Conservation (phyloP, 2,113 vertebrate species). For the Pan paniscus region DNA sequence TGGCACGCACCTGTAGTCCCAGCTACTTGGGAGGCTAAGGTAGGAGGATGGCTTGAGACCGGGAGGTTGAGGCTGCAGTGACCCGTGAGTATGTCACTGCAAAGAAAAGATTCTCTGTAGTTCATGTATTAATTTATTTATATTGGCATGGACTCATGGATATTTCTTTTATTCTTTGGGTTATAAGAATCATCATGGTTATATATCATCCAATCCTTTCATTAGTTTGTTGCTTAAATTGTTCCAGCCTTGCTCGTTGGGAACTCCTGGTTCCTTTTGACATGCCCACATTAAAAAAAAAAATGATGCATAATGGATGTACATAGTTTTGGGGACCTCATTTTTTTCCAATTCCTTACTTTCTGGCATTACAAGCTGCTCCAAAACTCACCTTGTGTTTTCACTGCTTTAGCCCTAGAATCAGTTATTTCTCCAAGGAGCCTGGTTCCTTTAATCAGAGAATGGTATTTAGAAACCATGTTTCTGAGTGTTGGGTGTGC, state of each 20-base stretch:
- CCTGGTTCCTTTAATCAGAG: neutral
- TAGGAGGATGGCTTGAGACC: too few relatives aligned
- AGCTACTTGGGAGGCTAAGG: too few relatives aligned
- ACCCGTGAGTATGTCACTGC: too few relatives aligned
- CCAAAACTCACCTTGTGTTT: neutral
- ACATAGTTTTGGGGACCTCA: neutral
- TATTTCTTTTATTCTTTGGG: neutral
- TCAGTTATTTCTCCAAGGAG: neutral
- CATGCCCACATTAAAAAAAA: neutral
- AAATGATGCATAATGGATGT: neutral
- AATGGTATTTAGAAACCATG: neutral
- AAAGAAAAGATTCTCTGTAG: neutral
- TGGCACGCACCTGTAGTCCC: too few relatives aligned
- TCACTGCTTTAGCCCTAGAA: neutral
- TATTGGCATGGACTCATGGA: neutral
- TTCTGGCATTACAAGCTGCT: neutral
- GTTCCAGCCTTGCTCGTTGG: neutral
- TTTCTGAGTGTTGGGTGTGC: neutral
- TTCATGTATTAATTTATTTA: neutral
- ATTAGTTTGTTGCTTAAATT: neutral
- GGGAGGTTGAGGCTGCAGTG: too few relatives aligned
- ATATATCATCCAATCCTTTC: neutral
- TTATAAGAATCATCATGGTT: neutral
- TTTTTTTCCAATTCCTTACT: neutral
- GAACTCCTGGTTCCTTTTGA: neutral